Evolutionary conservation across 64 coral and sea anemone species (phyloP).

Genomic region (Dendrophyllia cribrosa): DNA sequence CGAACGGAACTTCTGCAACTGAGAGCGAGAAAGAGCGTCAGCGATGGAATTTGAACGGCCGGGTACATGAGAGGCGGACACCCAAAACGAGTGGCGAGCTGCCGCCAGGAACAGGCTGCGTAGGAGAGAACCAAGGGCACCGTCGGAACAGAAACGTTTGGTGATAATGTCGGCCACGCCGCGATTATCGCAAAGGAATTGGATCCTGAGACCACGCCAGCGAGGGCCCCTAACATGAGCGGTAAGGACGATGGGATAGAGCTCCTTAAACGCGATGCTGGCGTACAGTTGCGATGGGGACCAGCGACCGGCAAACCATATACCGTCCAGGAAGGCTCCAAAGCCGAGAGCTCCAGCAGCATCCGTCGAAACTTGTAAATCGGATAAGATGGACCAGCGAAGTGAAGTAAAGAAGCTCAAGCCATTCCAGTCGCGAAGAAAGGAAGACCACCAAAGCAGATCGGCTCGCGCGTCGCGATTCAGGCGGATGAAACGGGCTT

Average conservation of each 20-base stretch:
- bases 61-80: background rate
- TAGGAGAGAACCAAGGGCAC: background rate
- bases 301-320: conserved; percentile 18
- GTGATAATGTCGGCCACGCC: background rate
- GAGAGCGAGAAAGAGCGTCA: conserved; percentile 11
- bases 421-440: background rate
- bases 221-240: background rate
- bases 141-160: background rate
- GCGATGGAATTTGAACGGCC: background rate
- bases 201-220: background rate
- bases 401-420: background rate
- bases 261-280: conserved; percentile 41
- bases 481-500: background rate
- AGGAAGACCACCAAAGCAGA: conserved; percentile 25
- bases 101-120: background rate
- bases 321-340: background rate
- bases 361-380: conserved; percentile 12
- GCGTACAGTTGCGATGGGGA: background rate
- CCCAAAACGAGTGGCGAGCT: background rate
- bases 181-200: conserved; percentile 38
- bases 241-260: conserved; percentile 3
- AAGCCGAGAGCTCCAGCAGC: conserved; percentile 8
- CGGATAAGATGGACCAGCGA: background rate
- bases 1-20: conserved; percentile 6
- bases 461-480: background rate